Conservation (phyloP, 2,888 invertebrate species). For the Cephus pulcher region DNA sequence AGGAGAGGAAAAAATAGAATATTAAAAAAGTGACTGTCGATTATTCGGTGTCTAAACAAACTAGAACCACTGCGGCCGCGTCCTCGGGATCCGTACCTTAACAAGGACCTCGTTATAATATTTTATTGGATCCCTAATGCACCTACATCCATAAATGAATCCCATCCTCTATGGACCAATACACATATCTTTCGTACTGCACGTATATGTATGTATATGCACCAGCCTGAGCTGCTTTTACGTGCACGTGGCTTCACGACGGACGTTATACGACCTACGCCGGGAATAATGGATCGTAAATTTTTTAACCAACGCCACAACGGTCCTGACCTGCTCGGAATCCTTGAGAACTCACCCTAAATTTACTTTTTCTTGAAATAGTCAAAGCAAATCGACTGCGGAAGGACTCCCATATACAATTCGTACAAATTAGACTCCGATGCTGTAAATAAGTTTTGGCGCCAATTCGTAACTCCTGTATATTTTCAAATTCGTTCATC, state of each 20-base stretch:
- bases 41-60: slow-evolving; percentile 66
- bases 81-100: slow-evolving; percentile 42
- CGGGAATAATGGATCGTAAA: slow-evolving; percentile 47
- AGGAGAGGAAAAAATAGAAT: slow-evolving; percentile 33
- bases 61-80: slow-evolving; percentile 46
- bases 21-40: slow-evolving; percentile 55
- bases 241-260: neutral
- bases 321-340: neutral
- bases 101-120: slow-evolving; percentile 66
- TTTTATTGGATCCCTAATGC: slow-evolving; percentile 50
- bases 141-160: slow-evolving; percentile 1
- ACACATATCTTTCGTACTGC: neutral
- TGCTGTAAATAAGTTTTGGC: neutral
- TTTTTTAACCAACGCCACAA: slow-evolving; percentile 32
- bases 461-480: neutral
- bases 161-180: neutral
- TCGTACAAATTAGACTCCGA: neutral
- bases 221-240: neutral
- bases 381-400: neutral
- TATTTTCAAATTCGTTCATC: neutral
- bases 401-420: neutral
- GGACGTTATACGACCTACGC: slow-evolving; percentile 13
- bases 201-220: neutral
- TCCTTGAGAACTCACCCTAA: neutral
- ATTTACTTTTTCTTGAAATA: neutral